Conservation (phyloP, 2,888 invertebrate genomes). For the Xanthia icteritia region DNA sequence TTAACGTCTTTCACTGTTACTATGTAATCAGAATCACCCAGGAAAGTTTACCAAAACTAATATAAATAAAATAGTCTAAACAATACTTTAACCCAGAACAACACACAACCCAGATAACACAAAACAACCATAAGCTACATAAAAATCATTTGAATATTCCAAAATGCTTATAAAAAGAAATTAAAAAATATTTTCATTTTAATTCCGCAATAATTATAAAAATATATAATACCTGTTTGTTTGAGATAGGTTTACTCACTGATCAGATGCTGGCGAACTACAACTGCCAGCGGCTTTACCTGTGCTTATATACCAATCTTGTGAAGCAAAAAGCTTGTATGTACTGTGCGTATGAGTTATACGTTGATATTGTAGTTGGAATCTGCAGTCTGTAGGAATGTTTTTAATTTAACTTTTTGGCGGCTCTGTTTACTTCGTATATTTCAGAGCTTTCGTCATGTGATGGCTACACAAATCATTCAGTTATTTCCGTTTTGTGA, state of each 20-base stretch:
- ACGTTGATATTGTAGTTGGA: not conserved
- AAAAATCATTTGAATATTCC: too few species aligned
- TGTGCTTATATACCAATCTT: slow-evolving; percentile 46
- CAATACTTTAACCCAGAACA: not conserved
- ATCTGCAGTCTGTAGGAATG: not conserved
- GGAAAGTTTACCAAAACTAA: not conserved
- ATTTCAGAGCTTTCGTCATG: not conserved
- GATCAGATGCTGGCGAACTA: slow-evolving; percentile 40
- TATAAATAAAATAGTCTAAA: not conserved
- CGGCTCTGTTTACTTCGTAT: too few species aligned
- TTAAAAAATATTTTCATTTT: not conserved
- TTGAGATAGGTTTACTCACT: slow-evolving; percentile 25
- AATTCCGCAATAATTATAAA: not conserved
- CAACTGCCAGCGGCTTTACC: not conserved
- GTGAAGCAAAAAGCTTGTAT: slow-evolving; percentile 38
- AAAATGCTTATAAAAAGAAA: not conserved
- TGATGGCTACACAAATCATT: not conserved
- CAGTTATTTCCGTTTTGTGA: not conserved
- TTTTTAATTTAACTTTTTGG: not conserved
- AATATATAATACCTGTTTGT: slow-evolving; percentile 36
- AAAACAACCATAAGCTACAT: not conserved
- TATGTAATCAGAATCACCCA: too few species aligned
- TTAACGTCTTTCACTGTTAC: not conserved
- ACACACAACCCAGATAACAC: too few species aligned
- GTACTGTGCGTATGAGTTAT: slow-evolving; percentile 16